A percentile compares a stretch with the other conserved stretches of the same genome.
These are phyloP conservation scores for Chauna torquata DNA, from an alignment of 2,113 vertebrate genomes.

Conservation along the genomic window DNA sequence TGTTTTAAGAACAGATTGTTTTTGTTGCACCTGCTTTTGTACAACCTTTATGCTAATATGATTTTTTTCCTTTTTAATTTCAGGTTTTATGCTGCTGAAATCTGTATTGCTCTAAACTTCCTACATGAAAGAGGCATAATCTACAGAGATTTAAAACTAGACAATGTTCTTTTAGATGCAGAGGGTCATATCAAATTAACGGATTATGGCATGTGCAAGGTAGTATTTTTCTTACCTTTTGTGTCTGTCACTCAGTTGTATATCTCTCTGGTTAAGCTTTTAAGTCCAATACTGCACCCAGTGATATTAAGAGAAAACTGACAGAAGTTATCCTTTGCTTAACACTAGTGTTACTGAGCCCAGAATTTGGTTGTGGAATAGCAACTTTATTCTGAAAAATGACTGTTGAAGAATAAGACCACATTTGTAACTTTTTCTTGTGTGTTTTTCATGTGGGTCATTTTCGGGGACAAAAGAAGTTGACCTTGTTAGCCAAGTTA, in stretches of 20 bases:
- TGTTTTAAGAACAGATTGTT: neutral
- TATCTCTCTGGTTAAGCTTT: neutral
- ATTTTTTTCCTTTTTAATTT: neutral
- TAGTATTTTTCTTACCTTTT: neutral
- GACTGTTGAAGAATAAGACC: neutral
- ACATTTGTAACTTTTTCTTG: neutral
- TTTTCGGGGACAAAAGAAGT: neutral
- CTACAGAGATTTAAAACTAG: slow-evolving; percentile 96
- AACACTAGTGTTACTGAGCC: neutral
- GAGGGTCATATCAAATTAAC: slow-evolving; percentile 98
- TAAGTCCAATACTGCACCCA: neutral
- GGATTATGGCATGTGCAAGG: slow-evolving; percentile 99
- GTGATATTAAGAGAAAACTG: neutral
- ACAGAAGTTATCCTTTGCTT: neutral
- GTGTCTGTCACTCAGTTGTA: neutral
- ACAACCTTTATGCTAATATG: neutral
- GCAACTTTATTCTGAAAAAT: neutral
- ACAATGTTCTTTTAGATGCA: slow-evolving; percentile 96
- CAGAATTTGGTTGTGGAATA: neutral
- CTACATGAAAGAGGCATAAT: slow-evolving; percentile 98
- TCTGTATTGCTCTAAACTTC: slow-evolving; percentile 97
- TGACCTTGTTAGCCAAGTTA: neutral
- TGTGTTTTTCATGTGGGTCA: neutral
- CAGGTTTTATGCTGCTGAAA: slow-evolving; percentile 99
- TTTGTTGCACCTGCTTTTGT: neutral